Percentiles rank a stretch among this genome's conserved stretches.
phyloP scores from a whole-genome alignment of 2,888 invertebrate genomes.

The Ochropleura leucogaster region DNA sequence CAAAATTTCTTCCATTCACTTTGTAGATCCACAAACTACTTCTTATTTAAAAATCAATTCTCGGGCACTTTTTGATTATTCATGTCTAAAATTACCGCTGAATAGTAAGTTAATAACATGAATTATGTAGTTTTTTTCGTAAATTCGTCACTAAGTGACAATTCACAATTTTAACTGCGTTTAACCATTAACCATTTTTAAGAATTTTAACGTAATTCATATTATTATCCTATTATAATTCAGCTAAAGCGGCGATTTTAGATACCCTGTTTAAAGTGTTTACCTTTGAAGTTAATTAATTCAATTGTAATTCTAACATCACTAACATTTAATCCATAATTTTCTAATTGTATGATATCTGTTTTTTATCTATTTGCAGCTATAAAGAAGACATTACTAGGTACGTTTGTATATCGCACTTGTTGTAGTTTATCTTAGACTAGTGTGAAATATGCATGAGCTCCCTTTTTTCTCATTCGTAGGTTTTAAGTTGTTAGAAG shows the following conservation, averaged over 20 bases:
- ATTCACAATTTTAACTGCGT: too few relatives aligned
- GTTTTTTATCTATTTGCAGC: slow-evolving; percentile 81
- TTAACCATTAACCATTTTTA: too few relatives aligned
- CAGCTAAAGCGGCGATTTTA: not conserved
- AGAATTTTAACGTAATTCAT: too few relatives aligned
- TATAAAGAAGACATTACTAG: slow-evolving; percentile 86
- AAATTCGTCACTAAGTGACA: too few relatives aligned
- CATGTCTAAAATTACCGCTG: too few relatives aligned
- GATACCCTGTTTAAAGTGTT: not conserved
- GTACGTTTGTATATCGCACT: slow-evolving; percentile 75
- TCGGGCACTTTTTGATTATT: not conserved
- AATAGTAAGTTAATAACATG: too few relatives aligned
- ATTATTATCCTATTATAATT: too few relatives aligned
- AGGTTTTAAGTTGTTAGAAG: not conserved
- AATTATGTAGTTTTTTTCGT: too few relatives aligned
- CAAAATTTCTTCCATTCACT: not conserved
- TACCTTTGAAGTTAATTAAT: not conserved
- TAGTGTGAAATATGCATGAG: slow-evolving; percentile 5
- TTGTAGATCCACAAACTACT: not conserved
- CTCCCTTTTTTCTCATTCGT: not conserved
- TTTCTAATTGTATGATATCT: slow-evolving; percentile 56
- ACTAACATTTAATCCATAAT: slow-evolving; percentile 12
- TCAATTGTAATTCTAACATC: slow-evolving; percentile 16
- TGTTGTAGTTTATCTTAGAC: slow-evolving; percentile 27
- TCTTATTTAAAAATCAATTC: not conserved